Percentiles rank a stretch among this genome's conserved stretches.
phyloP scores from a whole-genome alignment of 2,888 invertebrate species.

The Sinohyriopsis cumingii region DNA sequence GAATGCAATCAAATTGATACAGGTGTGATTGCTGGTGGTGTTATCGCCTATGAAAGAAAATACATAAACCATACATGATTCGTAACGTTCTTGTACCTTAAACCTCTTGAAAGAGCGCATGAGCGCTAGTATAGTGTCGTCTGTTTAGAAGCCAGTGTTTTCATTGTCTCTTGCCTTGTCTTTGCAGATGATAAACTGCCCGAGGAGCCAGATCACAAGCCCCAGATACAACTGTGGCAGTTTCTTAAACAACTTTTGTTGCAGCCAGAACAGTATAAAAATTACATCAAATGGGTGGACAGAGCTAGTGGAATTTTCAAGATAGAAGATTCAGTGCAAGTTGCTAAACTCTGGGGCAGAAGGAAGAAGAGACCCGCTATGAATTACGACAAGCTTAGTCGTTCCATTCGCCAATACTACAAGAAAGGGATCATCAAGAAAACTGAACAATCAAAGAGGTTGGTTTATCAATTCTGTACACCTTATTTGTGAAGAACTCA shows the following conservation, averaged over 20 bases:
- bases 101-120: not conserved
- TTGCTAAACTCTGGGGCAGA: conserved; percentile 98
- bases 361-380: conserved; percentile 98
- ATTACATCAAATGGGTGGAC: conserved; percentile 98
- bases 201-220: conserved; percentile 45
- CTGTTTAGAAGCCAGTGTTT: no score
- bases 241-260: conserved; percentile 96
- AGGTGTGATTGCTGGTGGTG: no score
- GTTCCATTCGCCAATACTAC: conserved; percentile 98
- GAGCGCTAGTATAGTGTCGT: not conserved
- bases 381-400: conserved; percentile 99
- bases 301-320: conserved; percentile 91
- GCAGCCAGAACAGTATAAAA: conserved; percentile 89
- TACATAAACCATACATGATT: no score
- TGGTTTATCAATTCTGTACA: conserved; percentile 99
- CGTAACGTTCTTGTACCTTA: not conserved
- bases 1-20: no score
- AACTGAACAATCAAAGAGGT: conserved; percentile 96
- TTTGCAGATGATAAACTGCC: not conserved
- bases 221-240: conserved; percentile 95
- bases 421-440: conserved; percentile 94
- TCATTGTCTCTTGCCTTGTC: not conserved
- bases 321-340: conserved; percentile 97
- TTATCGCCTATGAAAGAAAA: no score
- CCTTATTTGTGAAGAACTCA: conserved; percentile 86